Evolutionary conservation across 1,140 invertebrate species (phyloP).

Genomic region (Sminthurinus signatus): DNA sequence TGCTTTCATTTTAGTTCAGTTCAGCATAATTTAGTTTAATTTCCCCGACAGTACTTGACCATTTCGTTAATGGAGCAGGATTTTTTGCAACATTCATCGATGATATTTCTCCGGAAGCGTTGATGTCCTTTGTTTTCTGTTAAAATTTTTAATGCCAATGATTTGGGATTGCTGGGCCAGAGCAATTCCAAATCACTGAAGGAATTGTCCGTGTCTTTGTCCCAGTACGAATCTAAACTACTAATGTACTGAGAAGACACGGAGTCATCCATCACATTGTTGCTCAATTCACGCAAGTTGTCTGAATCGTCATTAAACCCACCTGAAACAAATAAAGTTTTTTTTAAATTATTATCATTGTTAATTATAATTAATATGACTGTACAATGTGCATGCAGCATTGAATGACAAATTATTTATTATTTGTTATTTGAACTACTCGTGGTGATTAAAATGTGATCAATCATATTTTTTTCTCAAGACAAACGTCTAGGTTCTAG

Average conservation of each 20-base stretch:
- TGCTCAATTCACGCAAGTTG: not conserved
- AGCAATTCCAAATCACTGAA: slow-evolving; percentile 12
- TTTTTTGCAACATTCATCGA: slow-evolving; percentile 35
- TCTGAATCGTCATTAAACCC: not conserved
- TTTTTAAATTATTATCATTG: not conserved
- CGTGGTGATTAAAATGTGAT: not conserved
- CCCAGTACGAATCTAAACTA: slow-evolving; percentile 6
- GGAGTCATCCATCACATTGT: not conserved
- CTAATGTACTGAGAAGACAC: not conserved
- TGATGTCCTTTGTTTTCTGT: slow-evolving; percentile 8
- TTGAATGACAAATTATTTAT: no score
- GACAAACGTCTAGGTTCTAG: not conserved
- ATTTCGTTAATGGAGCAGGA: slow-evolving; percentile 23
- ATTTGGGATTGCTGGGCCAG: slow-evolving; percentile 10
- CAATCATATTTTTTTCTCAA: not conserved
- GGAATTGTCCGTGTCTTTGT: slow-evolving; percentile 6
- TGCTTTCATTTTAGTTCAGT: no score
- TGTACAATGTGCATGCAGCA: no score
- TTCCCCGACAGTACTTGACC: slow-evolving; percentile 31
- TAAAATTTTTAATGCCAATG: slow-evolving; percentile 13
- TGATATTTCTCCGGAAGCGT: slow-evolving; percentile 29
- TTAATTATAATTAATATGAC: not conserved
- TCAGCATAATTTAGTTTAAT: no score
- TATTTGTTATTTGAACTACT: no score
- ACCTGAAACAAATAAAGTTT: not conserved